Evolutionary conservation across 2,113 vertebrate genomes (phyloP), one percentile per base, ranked within the genome.

Genomic region (Accipiter virgatus): DNA sequence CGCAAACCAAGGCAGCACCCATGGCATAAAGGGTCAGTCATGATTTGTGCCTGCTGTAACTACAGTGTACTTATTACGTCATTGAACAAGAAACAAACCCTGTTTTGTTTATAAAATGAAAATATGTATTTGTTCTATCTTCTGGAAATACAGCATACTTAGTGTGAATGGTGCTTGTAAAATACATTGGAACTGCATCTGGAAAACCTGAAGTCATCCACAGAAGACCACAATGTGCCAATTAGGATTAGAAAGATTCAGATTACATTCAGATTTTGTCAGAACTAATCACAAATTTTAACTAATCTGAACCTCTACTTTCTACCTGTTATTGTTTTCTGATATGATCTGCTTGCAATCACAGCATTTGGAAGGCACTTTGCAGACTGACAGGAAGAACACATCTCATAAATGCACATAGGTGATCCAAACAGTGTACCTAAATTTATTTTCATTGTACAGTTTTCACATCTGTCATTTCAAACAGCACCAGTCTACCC

Each of bases 51-150:
- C 40, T 53, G 40, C 13, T 45, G 3, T 36, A 81, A 36, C 42
- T 50, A 12, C 1, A 5, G 7, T 62, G 29, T 38, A 25, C 17
- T 72, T 65, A 42, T 4, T 31, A 52, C 0, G 0, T 16, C 2
- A 0, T 17, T 68, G 47, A 82, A 79, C 15, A 29, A 86, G 71
- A 68, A 95, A 65, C 6, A 67, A 79, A 43, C 7, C 43, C 31
- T 56, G 23, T 5, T 78, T 78, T 74, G 18, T 68, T 93, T 73
- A 61, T 73, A 48, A 80, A 87, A 87, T n/a, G 27, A 82, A 95
- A 89, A 45, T 8, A 43, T 6, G 0, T 36, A 42, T 47, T 78
- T 87, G 8, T 70, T 66, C 15, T 48, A 6, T 65, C 34, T 85
- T 56, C 53, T 68, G 48, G 58, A 86, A 91, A 53, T 45, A 52